Base-by-base conservation (phyloP, 1,140 invertebrate species). In the Drosophila bocqueti region DNA sequence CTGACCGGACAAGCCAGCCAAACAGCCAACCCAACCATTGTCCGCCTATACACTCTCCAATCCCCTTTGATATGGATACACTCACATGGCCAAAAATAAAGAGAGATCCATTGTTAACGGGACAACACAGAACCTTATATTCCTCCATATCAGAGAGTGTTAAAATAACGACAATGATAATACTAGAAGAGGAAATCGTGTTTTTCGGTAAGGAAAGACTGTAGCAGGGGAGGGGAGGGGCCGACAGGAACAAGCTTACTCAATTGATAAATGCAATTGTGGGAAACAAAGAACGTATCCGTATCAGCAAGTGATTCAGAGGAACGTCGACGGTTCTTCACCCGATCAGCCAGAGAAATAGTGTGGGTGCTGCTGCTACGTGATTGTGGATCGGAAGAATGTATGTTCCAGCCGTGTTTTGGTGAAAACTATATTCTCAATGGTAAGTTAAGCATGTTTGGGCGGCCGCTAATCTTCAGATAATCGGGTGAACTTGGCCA, bases 301-400 rank as follows among this genome's bases (percentile, higher is more conserved):
- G 59, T 82, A 86, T 87, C 76, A 76, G 74, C 54, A 21, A 76
- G 40, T 77, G 74, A 77, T 68, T 77, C 73, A 68, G 36, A 36
- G 24, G 21, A 54, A 29, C 6, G 47, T 18, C 29, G 4, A 11
- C 43, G 49, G 18, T 49, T 68, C 55, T 77, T 11, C 10, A 38
- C 13, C 26, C 54, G 15, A 57, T 57, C 47, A 24, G 13, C 21
- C 21, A 10, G 10, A 10, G 10, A 24, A 42, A 68, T 31, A 42
- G 36, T 16, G 63, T 16, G 63, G 40, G 60, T 38, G 67, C 43
- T 46, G 2, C 16, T 42, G 29, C 31, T 73, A 74, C 71, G 71
- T 74, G 71, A 73, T 72, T 13, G 21, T 38, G 21, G 34, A 10
- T 24, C 2, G 4, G 3, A 16, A 11, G 0, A 26, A 11, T 50